Evolutionary conservation across 2,888 invertebrate species (phyloP).

Genomic region (Agrochola litura): DNA sequence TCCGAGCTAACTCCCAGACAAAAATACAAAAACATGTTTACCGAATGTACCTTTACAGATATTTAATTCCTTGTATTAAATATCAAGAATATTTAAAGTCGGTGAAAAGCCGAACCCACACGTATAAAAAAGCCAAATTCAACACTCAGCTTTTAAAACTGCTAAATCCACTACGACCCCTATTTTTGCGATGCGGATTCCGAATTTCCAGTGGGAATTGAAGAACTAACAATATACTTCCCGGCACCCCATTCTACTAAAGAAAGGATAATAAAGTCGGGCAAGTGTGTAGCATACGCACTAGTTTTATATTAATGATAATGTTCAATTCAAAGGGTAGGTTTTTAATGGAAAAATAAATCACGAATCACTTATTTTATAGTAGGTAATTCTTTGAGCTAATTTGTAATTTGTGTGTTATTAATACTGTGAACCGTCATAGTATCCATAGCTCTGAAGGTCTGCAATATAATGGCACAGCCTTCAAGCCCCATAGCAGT

Average conservation of each 20-base stretch:
- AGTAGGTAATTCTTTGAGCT: background rate
- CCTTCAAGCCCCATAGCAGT: background rate
- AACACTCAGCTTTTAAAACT: slow-evolving; percentile 56
- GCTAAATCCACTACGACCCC: slow-evolving; percentile 59
- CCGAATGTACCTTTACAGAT: background rate
- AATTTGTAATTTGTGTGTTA: background rate
- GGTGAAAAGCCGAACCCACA: background rate
- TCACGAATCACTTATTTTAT: slow-evolving; percentile 29
- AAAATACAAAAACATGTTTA: background rate
- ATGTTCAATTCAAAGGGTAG: slow-evolving; percentile 39
- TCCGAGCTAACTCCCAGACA: background rate
- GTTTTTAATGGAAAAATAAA: slow-evolving; percentile 41
- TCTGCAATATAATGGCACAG: background rate
- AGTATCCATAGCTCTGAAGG: background rate
- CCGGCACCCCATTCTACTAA: slow-evolving; percentile 54
- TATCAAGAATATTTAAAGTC: background rate
- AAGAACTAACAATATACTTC: slow-evolving; percentile 62
- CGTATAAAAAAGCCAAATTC: slow-evolving; percentile 29
- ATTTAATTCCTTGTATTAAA: background rate
- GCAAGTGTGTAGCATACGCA: slow-evolving; percentile 55
- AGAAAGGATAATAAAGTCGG: slow-evolving; percentile 59
- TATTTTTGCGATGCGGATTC: slow-evolving; percentile 53
- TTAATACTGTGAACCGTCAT: background rate
- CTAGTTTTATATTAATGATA: slow-evolving; percentile 60
- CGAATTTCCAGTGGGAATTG: slow-evolving; percentile 61